Base-by-base conservation (phyloP, 2,888 invertebrate genomes). In the Noctua janthina region DNA sequence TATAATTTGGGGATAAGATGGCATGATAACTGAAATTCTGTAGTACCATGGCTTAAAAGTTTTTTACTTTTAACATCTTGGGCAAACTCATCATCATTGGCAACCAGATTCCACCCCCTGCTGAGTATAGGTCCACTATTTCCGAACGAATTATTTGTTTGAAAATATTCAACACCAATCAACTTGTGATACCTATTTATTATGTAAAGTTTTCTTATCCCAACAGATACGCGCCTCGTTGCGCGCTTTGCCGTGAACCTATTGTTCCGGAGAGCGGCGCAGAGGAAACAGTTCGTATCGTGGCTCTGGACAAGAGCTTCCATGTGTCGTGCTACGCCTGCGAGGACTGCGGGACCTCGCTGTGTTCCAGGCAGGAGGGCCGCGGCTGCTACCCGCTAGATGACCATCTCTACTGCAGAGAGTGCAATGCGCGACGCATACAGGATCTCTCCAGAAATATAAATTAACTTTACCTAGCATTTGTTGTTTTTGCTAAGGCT, bases 301-400 rank as follows among this genome's bases (percentile, higher is more conserved):
- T 99, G 1, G 99, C 99, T 0, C 97, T 99, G 85, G 99, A 99
- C 95, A 98, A 99, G 90, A 99, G 99, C 94, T 99, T 99, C 95
- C 99, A 99, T 95, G 98, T 99, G 69, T 98, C 98, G 72, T 99
- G 99, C 94, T 99, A 99, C 94, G 98, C 99, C 90, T 99, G 99
- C 92, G 99, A 99, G 98, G 99, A 99, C 95, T 99, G 99, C 94
- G 99, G 98, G 0, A 96, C 99, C 35, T 97, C 99, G 20, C 96
- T 99, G 64, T 99, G 99, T 20, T 99, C 99, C 0, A 98, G 99
- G 93, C 98, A 99, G 23, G 99, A 99, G 94, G 99, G 99, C 1
- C 97, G 98, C 35, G 99, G 99, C 11, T 99, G 99, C 95, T 99
- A 99, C 95, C 99, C 99, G 0, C 96, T 99, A 13, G 99, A 99